Percentiles rank a stretch among this genome's conserved stretches.
These are phyloP conservation scores for Pachycephus smyrnensis DNA, from an alignment of 2,888 invertebrate genomes.

Conservation along the genomic window DNA sequence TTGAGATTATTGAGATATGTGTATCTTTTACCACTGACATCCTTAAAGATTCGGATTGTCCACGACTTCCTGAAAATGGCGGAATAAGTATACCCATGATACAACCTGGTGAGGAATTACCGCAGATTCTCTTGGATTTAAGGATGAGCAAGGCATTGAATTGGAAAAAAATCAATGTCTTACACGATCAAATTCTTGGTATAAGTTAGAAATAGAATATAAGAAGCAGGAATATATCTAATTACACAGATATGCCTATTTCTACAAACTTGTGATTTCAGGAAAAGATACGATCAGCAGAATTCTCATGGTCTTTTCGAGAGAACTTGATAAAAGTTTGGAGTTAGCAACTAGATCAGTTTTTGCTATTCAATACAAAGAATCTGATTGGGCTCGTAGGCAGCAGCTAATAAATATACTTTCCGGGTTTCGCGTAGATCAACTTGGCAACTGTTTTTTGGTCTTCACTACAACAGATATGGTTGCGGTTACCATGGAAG, in stretches of 20 bases:
- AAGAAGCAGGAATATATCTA: background rate
- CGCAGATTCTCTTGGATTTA: conserved; percentile 83
- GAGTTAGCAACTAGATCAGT: conserved; percentile 69
- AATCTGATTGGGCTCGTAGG: conserved; percentile 67
- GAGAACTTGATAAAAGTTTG: conserved; percentile 66
- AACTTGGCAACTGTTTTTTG: conserved; percentile 72
- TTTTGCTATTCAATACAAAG: conserved; percentile 70
- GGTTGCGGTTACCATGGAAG: conserved; percentile 76
- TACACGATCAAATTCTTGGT: conserved; percentile 83
- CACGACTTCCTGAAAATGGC: conserved; percentile 75
- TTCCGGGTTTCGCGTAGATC: conserved; percentile 67
- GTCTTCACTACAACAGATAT: conserved; percentile 74
- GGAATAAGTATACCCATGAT: conserved; percentile 81
- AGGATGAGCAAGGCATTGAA: conserved; percentile 74
- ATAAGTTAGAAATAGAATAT: conserved; percentile 22
- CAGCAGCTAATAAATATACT: conserved; percentile 68
- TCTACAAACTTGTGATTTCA: conserved; percentile 49
- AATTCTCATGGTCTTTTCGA: conserved; percentile 73
- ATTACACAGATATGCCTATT: background rate
- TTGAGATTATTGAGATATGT: background rate
- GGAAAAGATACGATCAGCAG: conserved; percentile 76
- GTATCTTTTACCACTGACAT: background rate
- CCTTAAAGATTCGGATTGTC: conserved; percentile 78
- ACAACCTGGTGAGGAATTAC: conserved; percentile 78
- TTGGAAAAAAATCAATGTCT: conserved; percentile 79